Base-by-base conservation (phyloP, 2,113 vertebrate genomes). In the Psilopsiagon aurifrons region DNA sequence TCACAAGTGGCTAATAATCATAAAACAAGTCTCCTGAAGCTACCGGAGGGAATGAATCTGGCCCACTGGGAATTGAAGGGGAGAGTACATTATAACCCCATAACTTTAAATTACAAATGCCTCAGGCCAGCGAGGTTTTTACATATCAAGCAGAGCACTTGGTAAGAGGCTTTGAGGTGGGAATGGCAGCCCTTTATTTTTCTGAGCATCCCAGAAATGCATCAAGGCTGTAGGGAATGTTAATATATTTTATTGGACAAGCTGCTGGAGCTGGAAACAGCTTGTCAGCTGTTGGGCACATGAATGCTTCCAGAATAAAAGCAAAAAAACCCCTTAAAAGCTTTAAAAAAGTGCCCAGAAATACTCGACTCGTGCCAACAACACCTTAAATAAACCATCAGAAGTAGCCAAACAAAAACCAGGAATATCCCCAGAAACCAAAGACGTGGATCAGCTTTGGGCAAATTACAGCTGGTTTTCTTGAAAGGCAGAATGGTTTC, bases 171-270 rank as follows among this genome's bases (percentile, higher is more conserved):
- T 94, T 71, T 71, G 77, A 87, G 88, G 46, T 86, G 49, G 35
- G 73, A 95, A 81, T 55, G 64, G 66, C 73, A 86, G 57, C 47
- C 8, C 37, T 93, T 49, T 81, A 15, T 54, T 92, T 88, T 87
- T 86, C 77, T 92, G 90, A 94, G 59, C 83, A 83, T 70, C 82
- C 67, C 85, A 93, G 90, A 88, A 88, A 83, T n/a, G 37, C 64
- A 94, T 85, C 49, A 22, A 39, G 70, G 90, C 92, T 0, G 0
- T 51, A 76, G 92, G 79, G 82, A 94, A 62, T 31, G 44, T 92
- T 95, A 83, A 79, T 92, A 80, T 90, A 73, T 95, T 94, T 95
- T 95, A 95, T 90, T 94, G 88, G 92, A 96, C 74, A 73, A 82
- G 52, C 41, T 2, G 5, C 82, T 68, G 47, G 75, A 88, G 82